These are phyloP conservation scores for Apus apus DNA, from an alignment of 2,113 vertebrate genomes.

Conservation along the genomic window DNA sequence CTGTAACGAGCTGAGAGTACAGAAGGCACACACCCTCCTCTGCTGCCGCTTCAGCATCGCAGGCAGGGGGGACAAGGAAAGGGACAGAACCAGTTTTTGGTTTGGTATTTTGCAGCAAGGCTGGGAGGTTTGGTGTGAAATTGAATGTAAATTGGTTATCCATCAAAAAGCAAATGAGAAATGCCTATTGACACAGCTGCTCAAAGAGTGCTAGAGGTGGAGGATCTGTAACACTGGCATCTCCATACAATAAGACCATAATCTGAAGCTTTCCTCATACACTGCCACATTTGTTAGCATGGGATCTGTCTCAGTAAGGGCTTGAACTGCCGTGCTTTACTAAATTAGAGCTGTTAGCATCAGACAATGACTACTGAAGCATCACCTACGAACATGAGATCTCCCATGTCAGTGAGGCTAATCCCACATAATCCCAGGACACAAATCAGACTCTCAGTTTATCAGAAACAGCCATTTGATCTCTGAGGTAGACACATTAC, in stretches of 20 bases:
- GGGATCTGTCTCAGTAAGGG: neutral
- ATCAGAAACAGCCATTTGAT: neutral
- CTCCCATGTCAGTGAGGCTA: neutral
- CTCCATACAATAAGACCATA: neutral
- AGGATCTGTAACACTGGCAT: neutral
- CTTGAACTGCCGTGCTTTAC: neutral
- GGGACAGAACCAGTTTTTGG: fast-evolving
- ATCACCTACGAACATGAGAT: neutral
- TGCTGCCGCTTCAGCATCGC: neutral
- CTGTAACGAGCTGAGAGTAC: neutral
- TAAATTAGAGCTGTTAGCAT: neutral
- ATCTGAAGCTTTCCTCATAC: neutral
- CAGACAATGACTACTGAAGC: neutral
- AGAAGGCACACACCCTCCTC: neutral
- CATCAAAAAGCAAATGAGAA: neutral
- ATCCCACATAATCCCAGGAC: slow-evolving; percentile 10
- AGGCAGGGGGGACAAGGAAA: neutral
- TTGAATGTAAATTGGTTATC: neutral
- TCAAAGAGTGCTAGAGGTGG: neutral
- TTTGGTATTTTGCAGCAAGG: neutral
- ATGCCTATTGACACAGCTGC: neutral
- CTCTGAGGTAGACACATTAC: neutral
- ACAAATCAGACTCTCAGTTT: neutral
- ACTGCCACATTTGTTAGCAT: neutral
- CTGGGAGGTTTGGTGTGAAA: neutral